These are phyloP conservation scores for Oeneis ivallda DNA, from an alignment of 2,888 invertebrate genomes.

Conservation along the genomic window DNA sequence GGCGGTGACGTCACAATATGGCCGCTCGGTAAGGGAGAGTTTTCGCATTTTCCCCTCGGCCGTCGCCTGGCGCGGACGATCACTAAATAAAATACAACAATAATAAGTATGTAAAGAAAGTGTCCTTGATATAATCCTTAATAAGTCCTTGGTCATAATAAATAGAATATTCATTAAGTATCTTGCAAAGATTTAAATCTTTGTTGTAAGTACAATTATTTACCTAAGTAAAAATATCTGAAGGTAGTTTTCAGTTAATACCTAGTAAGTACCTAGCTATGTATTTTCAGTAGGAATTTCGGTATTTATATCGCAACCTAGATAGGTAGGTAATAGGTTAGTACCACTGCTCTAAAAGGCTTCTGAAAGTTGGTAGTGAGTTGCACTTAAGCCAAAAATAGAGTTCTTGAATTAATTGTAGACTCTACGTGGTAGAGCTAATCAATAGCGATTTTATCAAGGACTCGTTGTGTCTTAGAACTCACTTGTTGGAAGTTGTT, in stretches of 20 bases:
- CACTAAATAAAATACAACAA: constrained; percentile 32
- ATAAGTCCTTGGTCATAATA: no score
- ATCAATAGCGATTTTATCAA: background rate
- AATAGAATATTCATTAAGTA: no score
- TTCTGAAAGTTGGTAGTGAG: background rate
- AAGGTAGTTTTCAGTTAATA: no score
- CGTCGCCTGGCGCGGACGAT: constrained; percentile 49
- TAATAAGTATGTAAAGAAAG: background rate
- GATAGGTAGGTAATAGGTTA: no score
- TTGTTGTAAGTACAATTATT: no score
- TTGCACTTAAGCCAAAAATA: background rate
- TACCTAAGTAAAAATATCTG: no score
- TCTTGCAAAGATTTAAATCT: no score
- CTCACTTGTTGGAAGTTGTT: background rate
- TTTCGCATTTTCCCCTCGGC: constrained; percentile 77
- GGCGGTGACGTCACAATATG: constrained; percentile 75
- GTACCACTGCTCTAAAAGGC: background rate
- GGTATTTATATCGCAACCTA: no score
- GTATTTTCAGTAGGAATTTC: no score
- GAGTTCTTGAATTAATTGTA: background rate
- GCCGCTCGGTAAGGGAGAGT: constrained; percentile 71
- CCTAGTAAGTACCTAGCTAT: no score
- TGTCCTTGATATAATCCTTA: background rate
- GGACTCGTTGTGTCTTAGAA: background rate
- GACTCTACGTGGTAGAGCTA: background rate